These are phyloP conservation scores for Zosterops hypoxanthus DNA, from an alignment of 2,113 vertebrate species.

Conservation along the genomic window DNA sequence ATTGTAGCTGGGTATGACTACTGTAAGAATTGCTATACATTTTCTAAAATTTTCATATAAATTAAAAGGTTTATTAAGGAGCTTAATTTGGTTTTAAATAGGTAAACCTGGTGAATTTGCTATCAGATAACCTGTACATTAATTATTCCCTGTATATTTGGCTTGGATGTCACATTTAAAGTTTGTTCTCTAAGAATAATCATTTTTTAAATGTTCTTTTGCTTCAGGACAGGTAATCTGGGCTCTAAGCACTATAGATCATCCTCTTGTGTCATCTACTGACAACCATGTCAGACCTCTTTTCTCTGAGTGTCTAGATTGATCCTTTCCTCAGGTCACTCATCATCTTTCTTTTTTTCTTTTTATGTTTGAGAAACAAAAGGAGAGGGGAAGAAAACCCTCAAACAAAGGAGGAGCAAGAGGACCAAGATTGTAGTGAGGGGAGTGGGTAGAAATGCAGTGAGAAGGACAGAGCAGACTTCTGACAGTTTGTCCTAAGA, in stretches of 20 bases:
- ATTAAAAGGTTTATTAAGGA: neutral
- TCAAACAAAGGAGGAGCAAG: neutral
- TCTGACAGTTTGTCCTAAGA: neutral
- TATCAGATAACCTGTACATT: neutral
- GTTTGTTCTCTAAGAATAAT: neutral
- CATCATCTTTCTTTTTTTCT: neutral
- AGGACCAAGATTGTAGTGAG: neutral
- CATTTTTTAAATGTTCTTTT: neutral
- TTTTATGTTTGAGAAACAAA: conserved; percentile 10
- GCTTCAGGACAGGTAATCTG: neutral
- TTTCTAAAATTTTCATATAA: neutral
- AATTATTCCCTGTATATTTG: neutral
- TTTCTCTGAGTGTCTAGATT: conserved; percentile 19
- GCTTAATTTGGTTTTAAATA: neutral
- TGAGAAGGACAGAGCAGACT: neutral
- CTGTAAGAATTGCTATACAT: neutral
- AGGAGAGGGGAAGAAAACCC: neutral
- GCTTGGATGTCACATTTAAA: neutral
- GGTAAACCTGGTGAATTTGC: neutral
- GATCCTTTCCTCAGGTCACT: conserved; percentile 15
- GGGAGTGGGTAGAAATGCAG: neutral
- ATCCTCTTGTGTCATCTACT: neutral
- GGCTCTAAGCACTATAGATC: neutral
- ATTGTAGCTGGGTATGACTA: neutral
- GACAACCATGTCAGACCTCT: neutral